Evolutionary conservation across 2,888 invertebrate species (phyloP).

Genomic region (Eupithecia inturbata): DNA sequence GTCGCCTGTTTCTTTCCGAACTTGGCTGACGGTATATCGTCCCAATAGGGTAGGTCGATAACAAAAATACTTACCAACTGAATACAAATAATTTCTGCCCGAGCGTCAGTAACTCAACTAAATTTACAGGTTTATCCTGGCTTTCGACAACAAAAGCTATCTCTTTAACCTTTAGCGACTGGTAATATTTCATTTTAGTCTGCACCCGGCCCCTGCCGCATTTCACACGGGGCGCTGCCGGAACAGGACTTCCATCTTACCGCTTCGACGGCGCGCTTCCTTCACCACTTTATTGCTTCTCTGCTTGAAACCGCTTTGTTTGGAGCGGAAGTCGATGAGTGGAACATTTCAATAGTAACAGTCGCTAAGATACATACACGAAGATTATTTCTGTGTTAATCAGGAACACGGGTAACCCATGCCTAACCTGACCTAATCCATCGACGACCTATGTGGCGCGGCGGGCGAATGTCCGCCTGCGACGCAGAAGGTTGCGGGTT

Average conservation of each 20-base stretch:
- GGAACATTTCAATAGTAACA: slow-evolving; percentile 11
- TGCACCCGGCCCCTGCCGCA: slow-evolving; percentile 58
- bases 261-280: slow-evolving; percentile 60
- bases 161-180: background rate
- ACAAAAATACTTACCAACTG: background rate
- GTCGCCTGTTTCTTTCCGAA: too few species aligned
- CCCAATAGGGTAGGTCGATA: background rate
- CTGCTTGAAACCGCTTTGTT: slow-evolving; percentile 20
- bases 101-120: background rate
- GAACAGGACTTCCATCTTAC: slow-evolving; percentile 75
- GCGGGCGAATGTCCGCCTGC: too few species aligned
- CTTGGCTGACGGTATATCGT: too few species aligned
- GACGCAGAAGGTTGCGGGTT: too few species aligned
- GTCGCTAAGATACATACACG: background rate
- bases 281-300: slow-evolving; percentile 41
- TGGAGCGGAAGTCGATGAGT: slow-evolving; percentile 25
- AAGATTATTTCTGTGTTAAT: background rate
- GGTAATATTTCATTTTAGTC: slow-evolving; percentile 57
- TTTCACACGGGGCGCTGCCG: slow-evolving; percentile 64
- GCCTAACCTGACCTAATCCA: too few species aligned
- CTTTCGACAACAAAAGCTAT: background rate
- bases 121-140: background rate
- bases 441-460: too few species aligned
- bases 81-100: background rate
- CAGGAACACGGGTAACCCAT: too few species aligned